Evolutionary conservation across 2,888 invertebrate species (phyloP), one percentile per base, ranked within the genome.

Genomic region (Linnaemya vulpina): DNA sequence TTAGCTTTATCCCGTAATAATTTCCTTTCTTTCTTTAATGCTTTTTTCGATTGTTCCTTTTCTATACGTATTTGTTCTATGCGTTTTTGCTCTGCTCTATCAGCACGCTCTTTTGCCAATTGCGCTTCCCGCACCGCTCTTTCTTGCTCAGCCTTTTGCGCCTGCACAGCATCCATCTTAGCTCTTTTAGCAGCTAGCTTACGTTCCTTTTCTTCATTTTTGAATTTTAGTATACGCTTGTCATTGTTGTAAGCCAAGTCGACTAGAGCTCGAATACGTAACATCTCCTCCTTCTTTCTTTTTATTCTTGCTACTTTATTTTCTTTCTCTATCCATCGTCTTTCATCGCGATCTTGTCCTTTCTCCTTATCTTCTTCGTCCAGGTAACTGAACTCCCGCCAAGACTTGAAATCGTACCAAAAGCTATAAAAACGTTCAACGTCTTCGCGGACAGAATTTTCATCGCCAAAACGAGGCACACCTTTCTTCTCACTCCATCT

Each of bases 291-390:
- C 92, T 99, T 99, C 93, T 99, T 98, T 90, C 97, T 94, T 90
- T 98, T 97, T 46, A 97, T 96, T 63, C 99, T 94, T 9, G 97
- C 97, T 1, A 95, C 96, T 94, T 98, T 98, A 92, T 99, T 99
- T 92, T 98, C 97, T 93, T 98, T 99, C 91, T 99, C 99, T 90
- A 99, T 99, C 97, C 98, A 99, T 86, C 98, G 95, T 62, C 99
- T 94, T 93, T 99, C 99, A 89, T 99, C 99, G 1, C 99, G 95
- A 92, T 97, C 98, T 91, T 98, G 97, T 1, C 99, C 99, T 90
- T 97, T 97, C 90, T 99, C 98, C 91, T 99, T 99, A 90, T 99
- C 99, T 91, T 99, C 99, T 93, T 99, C 99, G 91, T 99, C 99
- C 88, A 98, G 93, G 92, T 99, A 99, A 1, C 99, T 99, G 93